These are phyloP conservation scores for Sebastes hopkinsi DNA, from an alignment of 2,797 vertebrate genomes.

Conservation along the genomic window DNA sequence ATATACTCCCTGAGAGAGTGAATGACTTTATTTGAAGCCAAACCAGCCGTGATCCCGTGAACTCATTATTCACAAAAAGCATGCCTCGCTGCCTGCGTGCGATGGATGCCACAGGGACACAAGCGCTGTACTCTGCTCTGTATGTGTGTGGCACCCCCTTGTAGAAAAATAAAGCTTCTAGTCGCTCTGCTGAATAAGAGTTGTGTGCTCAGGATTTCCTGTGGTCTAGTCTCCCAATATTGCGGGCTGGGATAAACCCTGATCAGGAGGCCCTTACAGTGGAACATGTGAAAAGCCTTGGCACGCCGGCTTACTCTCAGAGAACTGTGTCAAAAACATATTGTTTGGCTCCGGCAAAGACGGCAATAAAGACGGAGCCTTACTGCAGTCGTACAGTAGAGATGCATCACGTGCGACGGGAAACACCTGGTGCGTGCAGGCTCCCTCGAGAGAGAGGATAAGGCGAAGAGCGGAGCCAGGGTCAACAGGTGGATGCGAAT, in stretches of 20 bases:
- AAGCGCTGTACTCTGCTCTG: slow-evolving; percentile 3
- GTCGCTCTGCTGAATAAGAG: slow-evolving; percentile 45
- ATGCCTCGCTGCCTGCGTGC: slow-evolving; percentile 14
- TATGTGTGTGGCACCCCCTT: slow-evolving; percentile 47
- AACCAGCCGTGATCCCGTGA: slow-evolving; percentile 51
- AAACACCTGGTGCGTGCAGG: slow-evolving; percentile 57
- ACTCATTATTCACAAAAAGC: slow-evolving; percentile 57
- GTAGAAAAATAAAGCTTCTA: slow-evolving; percentile 57
- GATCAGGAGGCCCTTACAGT: slow-evolving; percentile 59
- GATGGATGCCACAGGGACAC: slow-evolving; percentile 39
- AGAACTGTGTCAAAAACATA: slow-evolving; percentile 65
- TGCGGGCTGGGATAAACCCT: slow-evolving; percentile 52
- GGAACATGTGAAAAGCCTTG: slow-evolving; percentile 66
- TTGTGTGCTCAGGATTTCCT: slow-evolving; percentile 75
- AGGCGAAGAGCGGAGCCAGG: slow-evolving; percentile 9
- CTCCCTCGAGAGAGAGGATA: slow-evolving; percentile 15
- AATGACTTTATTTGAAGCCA: slow-evolving; percentile 59
- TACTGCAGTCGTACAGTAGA: slow-evolving; percentile 3
- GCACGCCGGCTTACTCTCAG: slow-evolving; percentile 41
- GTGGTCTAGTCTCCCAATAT: slow-evolving; percentile 62
- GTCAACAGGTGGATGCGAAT: slow-evolving; percentile 63
- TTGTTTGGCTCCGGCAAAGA: slow-evolving; percentile 48
- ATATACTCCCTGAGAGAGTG: slow-evolving; percentile 52
- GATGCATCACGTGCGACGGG: slow-evolving; percentile 34
- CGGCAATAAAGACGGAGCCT: slow-evolving; percentile 39